Evolutionary conservation across 2,888 invertebrate genomes (phyloP).

Genomic region (Trissoscelio sp.): DNA sequence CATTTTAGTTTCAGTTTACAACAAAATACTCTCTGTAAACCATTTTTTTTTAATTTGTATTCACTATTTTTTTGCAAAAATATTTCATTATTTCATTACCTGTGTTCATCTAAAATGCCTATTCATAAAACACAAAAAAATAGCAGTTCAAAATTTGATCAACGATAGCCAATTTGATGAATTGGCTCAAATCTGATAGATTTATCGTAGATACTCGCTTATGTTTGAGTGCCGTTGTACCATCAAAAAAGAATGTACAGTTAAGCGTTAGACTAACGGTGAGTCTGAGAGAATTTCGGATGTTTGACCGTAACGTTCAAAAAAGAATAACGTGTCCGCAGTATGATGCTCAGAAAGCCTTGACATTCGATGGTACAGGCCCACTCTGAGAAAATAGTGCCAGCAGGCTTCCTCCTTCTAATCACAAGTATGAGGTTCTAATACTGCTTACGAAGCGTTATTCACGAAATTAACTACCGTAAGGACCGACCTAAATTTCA

Average conservation of each 20-base stretch:
- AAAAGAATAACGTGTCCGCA: slow-evolving; percentile 63
- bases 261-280: slow-evolving; percentile 79
- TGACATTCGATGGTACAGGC: slow-evolving; percentile 73
- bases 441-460: slow-evolving; percentile 15
- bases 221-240: slow-evolving; percentile 37
- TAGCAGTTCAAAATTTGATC: slow-evolving; percentile 12
- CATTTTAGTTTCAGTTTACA: too few species aligned
- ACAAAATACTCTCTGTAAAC: too few species aligned
- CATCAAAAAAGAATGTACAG: slow-evolving; percentile 75
- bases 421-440: slow-evolving; percentile 29
- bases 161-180: slow-evolving; percentile 27
- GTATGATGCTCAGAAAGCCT: slow-evolving; percentile 67
- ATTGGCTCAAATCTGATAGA: slow-evolving; percentile 37
- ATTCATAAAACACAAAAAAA: too few species aligned
- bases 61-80: too few species aligned
- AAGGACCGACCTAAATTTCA: slow-evolving; percentile 62
- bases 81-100: too few species aligned
- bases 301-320: slow-evolving; percentile 69
- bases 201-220: slow-evolving; percentile 34
- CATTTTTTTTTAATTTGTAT: too few species aligned
- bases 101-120: too few species aligned
- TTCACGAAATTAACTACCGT: slow-evolving; percentile 56
- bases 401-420: slow-evolving; percentile 42
- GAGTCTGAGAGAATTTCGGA: slow-evolving; percentile 77
- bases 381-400: slow-evolving; percentile 71